phyloP scores from a whole-genome alignment of 2,888 invertebrate genomes.

The Hemistola chrysoprasaria region DNA sequence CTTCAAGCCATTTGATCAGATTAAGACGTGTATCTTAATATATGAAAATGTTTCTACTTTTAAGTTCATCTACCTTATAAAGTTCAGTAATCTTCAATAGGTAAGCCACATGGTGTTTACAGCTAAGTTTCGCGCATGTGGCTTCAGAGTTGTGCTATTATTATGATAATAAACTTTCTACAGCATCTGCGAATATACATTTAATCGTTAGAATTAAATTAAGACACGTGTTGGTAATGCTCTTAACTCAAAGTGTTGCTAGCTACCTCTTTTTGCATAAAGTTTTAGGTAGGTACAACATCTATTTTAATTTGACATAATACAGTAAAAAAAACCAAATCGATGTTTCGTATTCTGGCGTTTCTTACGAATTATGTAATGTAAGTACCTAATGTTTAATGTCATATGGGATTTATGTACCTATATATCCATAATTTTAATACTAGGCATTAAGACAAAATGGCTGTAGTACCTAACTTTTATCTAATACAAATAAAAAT shows the following conservation, averaged over 20 bases:
- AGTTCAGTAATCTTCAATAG: conserved; percentile 70
- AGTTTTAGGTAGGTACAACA: conserved; percentile 30
- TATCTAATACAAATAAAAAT: no score
- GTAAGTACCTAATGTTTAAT: no score
- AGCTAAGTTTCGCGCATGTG: conserved; percentile 65
- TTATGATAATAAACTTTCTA: conserved; percentile 82
- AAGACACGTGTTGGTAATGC: conserved; percentile 55
- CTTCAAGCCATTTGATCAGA: no score
- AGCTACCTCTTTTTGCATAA: conserved; percentile 26
- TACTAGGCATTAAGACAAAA: no score
- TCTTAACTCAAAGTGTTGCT: conserved; percentile 13
- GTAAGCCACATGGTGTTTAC: conserved; percentile 72
- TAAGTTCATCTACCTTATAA: conserved; percentile 70
- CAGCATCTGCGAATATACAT: conserved; percentile 79
- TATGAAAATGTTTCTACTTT: neutral
- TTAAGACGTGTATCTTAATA: no score
- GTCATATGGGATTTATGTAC: no score
- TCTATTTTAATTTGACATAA: no score
- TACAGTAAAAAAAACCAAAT: no score
- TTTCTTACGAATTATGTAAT: no score
- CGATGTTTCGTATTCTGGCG: no score
- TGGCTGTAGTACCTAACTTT: no score
- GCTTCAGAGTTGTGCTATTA: conserved; percentile 68
- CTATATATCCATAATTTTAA: no score
- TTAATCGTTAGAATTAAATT: conserved; percentile 66